phyloP scores from a whole-genome alignment of 1,140 invertebrate species.

The Hypsibius dujardini region DNA sequence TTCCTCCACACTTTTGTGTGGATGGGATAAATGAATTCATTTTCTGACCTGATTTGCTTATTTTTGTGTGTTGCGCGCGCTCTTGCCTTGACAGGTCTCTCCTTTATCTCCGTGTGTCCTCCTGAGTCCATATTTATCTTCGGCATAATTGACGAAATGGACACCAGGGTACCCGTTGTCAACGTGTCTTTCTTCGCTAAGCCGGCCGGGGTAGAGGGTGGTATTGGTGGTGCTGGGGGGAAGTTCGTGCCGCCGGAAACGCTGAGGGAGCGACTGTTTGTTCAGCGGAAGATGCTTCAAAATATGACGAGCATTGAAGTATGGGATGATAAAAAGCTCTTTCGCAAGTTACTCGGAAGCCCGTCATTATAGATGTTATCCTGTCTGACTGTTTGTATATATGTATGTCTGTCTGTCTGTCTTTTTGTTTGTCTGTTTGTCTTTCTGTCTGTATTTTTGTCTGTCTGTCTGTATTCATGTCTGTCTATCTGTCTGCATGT shows the following conservation, averaged over 20 bases:
- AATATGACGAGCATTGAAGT: slow-evolving; percentile 42
- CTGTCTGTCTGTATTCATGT: too few species aligned
- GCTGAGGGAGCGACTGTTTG: slow-evolving; percentile 76
- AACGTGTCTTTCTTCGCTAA: background rate
- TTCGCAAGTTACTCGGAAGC: too few species aligned
- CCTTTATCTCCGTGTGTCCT: slow-evolving; percentile 2
- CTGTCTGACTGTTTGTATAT: too few species aligned
- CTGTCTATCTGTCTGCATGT: too few species aligned
- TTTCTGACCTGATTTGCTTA: too few species aligned
- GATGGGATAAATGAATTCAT: too few species aligned
- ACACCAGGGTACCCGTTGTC: background rate
- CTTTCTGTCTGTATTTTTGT: too few species aligned
- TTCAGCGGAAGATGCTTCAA: slow-evolving; percentile 65
- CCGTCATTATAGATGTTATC: too few species aligned
- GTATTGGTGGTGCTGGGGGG: background rate
- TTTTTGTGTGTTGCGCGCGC: background rate
- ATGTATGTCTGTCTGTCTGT: too few species aligned
- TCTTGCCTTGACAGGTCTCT: slow-evolving; percentile 10
- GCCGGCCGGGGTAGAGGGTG: background rate
- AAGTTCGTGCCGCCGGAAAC: background rate
- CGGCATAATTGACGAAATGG: slow-evolving; percentile 6
- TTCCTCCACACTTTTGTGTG: too few species aligned
- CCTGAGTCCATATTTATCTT: slow-evolving; percentile 13
- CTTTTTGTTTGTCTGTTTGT: too few species aligned
- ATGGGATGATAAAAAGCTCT: too few species aligned